A percentile compares a stretch with the other conserved stretches of the same genome.
These are phyloP conservation scores for Polydrusus pterygomalis DNA, from an alignment of 2,888 invertebrate species.

Conservation along the genomic window DNA sequence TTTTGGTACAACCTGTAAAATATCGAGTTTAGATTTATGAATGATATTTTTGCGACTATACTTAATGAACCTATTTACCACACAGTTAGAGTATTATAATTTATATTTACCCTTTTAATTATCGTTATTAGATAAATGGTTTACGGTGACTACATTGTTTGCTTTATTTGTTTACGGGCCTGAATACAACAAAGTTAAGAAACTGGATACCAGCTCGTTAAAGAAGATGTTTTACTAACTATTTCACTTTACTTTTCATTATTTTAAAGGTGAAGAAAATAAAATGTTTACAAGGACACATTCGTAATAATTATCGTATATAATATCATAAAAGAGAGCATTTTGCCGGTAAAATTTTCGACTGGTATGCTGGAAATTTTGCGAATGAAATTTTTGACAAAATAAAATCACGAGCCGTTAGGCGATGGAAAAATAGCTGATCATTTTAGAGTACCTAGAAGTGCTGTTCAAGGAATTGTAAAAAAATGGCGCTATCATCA, in stretches of 20 bases:
- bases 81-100: conserved; percentile 23
- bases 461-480: too few relatives aligned
- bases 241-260: conserved; percentile 23
- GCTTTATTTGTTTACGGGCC: conserved; percentile 35
- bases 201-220: conserved; percentile 40
- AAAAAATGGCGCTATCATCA: too few relatives aligned
- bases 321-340: too few relatives aligned
- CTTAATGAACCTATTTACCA: conserved; percentile 41
- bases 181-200: conserved; percentile 40
- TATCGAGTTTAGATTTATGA: not conserved
- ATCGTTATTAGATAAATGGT: conserved; percentile 35
- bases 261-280: not conserved
- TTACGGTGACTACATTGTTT: conserved; percentile 41
- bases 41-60: conserved; percentile 37
- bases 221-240: conserved; percentile 9
- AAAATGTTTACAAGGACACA: too few relatives aligned
- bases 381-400: too few relatives aligned
- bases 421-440: too few relatives aligned
- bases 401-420: too few relatives aligned
- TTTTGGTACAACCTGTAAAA: too few relatives aligned
- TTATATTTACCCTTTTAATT: conserved; percentile 37
- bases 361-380: too few relatives aligned
- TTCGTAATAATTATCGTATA: too few relatives aligned
- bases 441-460: too few relatives aligned
- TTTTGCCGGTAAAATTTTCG: too few relatives aligned